Evolutionary conservation across 2,113 vertebrate genomes (phyloP).

Genomic region (Phainopepla nitens): DNA sequence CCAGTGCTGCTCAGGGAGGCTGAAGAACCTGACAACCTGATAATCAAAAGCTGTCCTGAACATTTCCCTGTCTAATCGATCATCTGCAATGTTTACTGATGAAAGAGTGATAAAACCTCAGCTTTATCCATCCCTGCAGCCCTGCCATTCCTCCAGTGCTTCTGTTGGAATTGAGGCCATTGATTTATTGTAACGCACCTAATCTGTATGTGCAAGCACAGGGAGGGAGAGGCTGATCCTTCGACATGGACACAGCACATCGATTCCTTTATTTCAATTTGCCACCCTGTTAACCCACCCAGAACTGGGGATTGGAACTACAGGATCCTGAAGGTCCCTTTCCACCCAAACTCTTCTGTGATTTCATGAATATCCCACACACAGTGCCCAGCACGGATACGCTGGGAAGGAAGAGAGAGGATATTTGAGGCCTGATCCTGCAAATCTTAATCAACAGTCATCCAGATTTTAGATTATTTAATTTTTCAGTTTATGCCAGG

Average conservation of each 20-base stretch:
- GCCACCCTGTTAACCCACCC: not conserved
- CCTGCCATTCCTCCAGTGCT: not conserved
- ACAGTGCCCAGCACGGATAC: accelerated
- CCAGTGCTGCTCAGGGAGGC: not conserved
- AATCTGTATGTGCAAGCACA: not conserved
- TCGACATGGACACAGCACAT: not conserved
- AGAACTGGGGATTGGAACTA: not conserved
- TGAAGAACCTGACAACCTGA: not conserved
- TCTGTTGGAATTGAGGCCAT: not conserved
- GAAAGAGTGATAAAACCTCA: not conserved
- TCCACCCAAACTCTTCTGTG: not conserved
- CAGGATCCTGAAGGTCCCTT: not conserved
- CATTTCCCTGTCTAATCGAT: constrained; percentile 25
- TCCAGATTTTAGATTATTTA: not conserved
- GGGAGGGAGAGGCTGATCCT: not conserved
- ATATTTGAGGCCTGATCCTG: not conserved
- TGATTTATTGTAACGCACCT: constrained; percentile 13
- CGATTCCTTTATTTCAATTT: not conserved
- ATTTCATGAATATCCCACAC: not conserved
- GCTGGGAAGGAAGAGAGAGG: not conserved
- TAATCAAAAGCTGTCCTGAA: constrained; percentile 1
- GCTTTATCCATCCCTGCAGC: not conserved
- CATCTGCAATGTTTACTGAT: constrained; percentile 13
- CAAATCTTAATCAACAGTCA: not conserved
- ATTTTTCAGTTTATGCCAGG: not conserved